Conservation (phyloP, 64 coral and sea anemone genomes). For the Dendronephthya gigantea region DNA sequence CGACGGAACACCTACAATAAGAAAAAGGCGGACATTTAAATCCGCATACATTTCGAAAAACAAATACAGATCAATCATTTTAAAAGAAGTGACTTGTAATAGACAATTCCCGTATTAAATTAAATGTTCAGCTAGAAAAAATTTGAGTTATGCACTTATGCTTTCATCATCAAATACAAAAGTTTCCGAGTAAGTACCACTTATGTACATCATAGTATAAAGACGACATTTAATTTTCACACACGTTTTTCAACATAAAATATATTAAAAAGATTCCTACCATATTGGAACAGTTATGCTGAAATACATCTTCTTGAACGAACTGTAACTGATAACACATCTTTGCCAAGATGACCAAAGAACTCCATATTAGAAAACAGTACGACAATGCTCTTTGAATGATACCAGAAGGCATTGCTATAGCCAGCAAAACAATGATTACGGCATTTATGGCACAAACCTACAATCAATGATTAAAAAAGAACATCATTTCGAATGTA, state of each 20-base stretch:
- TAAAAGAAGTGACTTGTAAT: too few relatives aligned
- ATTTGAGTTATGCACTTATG: too few relatives aligned
- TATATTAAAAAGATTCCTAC: too few relatives aligned
- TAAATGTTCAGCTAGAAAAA: too few relatives aligned
- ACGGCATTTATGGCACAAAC: slow-evolving; percentile 96
- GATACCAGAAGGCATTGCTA: slow-evolving; percentile 81
- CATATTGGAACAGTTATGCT: slow-evolving; percentile 93
- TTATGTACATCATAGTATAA: too few relatives aligned
- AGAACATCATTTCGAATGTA: too few relatives aligned
- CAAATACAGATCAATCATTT: too few relatives aligned
- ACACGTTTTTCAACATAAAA: background rate
- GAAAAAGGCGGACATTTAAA: background rate
- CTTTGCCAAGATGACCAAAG: slow-evolving; percentile 83
- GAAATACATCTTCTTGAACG: slow-evolving; percentile 90
- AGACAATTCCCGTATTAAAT: too few relatives aligned
- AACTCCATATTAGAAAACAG: slow-evolving; percentile 98
- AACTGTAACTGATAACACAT: slow-evolving; percentile 93
- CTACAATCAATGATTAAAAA: slow-evolving; percentile 25
- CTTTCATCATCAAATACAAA: too few relatives aligned
- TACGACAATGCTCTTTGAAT: slow-evolving; percentile 84
- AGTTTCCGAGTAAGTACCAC: too few relatives aligned
- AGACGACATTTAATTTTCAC: too few relatives aligned
- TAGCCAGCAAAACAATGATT: slow-evolving; percentile 76
- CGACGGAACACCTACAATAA: slow-evolving; percentile 51
- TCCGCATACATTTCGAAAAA: background rate